Percentiles rank a stretch among this genome's conserved stretches.
Evolutionary conservation across 1,140 invertebrate species (phyloP).

Genomic region (Brachystomella parvula): DNA sequence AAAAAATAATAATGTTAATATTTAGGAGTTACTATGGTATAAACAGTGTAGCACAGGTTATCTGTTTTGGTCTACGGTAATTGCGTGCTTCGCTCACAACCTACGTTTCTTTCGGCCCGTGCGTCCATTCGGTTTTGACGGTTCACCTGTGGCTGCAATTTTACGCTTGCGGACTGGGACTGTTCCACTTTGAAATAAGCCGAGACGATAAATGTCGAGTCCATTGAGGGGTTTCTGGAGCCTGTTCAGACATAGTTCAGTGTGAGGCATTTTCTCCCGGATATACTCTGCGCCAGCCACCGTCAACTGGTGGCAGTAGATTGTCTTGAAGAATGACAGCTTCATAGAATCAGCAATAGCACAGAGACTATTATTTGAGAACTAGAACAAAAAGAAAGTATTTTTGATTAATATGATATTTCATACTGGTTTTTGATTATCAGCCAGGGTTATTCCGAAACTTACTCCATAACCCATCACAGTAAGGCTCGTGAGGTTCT

Average conservation of each 20-base stretch:
- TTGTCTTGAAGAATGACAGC: background rate
- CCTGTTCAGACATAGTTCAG: background rate
- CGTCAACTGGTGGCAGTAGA: background rate
- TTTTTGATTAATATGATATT: background rate
- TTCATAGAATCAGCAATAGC: background rate
- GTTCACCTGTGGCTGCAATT: background rate
- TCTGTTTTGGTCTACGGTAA: no score
- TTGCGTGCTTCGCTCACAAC: no score
- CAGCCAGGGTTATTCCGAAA: no score
- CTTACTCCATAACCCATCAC: constrained; percentile 1
- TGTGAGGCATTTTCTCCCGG: background rate
- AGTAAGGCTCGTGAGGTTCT: background rate
- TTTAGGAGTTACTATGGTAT: no score
- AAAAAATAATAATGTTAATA: no score
- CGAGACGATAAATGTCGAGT: background rate
- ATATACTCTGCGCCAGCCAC: background rate
- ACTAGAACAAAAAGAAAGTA: background rate
- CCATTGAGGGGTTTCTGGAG: constrained; percentile 1
- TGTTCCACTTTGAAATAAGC: constrained; percentile 4
- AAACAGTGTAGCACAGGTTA: no score
- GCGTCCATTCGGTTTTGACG: background rate
- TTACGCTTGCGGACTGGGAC: background rate
- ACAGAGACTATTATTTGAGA: background rate
- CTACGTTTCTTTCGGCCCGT: background rate
- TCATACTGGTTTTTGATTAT: constrained; percentile 2